Percentiles rank a stretch among this genome's conserved stretches.
These are phyloP conservation scores for Heliconius charithonia DNA, from an alignment of 2,888 invertebrate genomes.

Conservation along the genomic window DNA sequence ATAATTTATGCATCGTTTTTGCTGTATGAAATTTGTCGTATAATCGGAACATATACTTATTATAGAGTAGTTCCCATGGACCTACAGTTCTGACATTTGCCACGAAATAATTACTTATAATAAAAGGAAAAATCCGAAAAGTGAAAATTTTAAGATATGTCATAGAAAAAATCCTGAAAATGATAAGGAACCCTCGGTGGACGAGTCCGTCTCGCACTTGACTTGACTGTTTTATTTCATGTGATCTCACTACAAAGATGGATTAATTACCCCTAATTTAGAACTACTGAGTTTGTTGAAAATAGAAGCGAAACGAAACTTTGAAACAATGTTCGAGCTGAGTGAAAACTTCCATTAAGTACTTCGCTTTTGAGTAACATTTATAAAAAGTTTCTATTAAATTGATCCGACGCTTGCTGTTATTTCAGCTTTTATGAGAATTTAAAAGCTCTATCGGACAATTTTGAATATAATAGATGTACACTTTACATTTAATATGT, in stretches of 20 bases:
- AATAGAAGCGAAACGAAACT: conserved; percentile 23
- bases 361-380: conserved; percentile 32
- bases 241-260: background rate
- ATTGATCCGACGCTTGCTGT: conserved; percentile 37
- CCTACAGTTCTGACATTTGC: too few relatives aligned
- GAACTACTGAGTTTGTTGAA: conserved; percentile 21
- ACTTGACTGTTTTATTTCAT: background rate
- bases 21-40: too few relatives aligned
- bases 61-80: too few relatives aligned
- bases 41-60: too few relatives aligned
- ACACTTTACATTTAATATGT: too few relatives aligned
- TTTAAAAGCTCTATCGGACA: conserved; percentile 23
- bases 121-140: too few relatives aligned
- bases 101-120: too few relatives aligned
- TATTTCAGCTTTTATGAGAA: conserved; percentile 38
- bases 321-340: conserved; percentile 30
- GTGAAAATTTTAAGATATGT: too few relatives aligned
- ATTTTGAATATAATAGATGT: background rate
- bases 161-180: too few relatives aligned
- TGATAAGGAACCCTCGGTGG: too few relatives aligned
- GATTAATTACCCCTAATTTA: conserved; percentile 16
- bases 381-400: conserved; percentile 33
- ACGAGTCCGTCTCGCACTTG: too few relatives aligned
- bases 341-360: conserved; percentile 34
- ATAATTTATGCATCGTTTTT: too few relatives aligned